A percentile compares a stretch with the other conserved stretches of the same genome.
These are phyloP conservation scores for Diabrotica balteata DNA, from an alignment of 2,888 invertebrate genomes.

Conservation along the genomic window DNA sequence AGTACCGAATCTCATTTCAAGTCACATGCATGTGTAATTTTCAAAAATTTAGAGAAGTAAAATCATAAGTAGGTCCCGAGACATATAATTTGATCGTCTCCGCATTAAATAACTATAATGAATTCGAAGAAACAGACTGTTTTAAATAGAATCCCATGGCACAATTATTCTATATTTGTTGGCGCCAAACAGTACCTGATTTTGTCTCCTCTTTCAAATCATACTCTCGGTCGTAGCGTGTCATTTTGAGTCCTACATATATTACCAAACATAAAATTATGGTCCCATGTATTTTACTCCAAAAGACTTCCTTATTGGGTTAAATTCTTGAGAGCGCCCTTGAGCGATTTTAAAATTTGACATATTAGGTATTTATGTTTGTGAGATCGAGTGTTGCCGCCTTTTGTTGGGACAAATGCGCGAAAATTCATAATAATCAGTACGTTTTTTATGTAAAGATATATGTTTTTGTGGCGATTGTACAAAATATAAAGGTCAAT, in stretches of 20 bases:
- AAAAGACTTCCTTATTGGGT: constrained; percentile 17
- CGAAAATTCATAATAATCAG: no score
- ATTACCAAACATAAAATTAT: constrained; percentile 19
- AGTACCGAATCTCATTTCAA: no score
- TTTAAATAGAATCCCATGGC: constrained; percentile 14
- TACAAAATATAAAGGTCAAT: no score
- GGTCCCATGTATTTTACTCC: constrained; percentile 11
- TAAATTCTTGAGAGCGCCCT: constrained; percentile 8
- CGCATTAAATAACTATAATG: background rate
- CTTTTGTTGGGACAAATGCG: no score
- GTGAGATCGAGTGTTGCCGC: no score
- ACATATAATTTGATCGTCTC: constrained; percentile 5
- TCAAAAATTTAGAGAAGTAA: no score
- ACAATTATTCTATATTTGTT: constrained; percentile 19
- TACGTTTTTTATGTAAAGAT: no score
- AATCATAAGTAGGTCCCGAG: background rate
- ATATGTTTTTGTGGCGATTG: no score
- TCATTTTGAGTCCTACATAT: constrained; percentile 27
- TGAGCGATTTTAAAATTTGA: background rate
- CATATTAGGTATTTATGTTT: no score
- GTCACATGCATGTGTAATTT: no score
- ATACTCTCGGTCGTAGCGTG: constrained; percentile 17
- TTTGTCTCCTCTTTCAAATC: constrained; percentile 21
- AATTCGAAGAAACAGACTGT: constrained; percentile 6
- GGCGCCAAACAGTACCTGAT: constrained; percentile 28